Base-by-base conservation (phyloP, 2,797 vertebrate genomes). In the Melanogrammus aeglefinus region DNA sequence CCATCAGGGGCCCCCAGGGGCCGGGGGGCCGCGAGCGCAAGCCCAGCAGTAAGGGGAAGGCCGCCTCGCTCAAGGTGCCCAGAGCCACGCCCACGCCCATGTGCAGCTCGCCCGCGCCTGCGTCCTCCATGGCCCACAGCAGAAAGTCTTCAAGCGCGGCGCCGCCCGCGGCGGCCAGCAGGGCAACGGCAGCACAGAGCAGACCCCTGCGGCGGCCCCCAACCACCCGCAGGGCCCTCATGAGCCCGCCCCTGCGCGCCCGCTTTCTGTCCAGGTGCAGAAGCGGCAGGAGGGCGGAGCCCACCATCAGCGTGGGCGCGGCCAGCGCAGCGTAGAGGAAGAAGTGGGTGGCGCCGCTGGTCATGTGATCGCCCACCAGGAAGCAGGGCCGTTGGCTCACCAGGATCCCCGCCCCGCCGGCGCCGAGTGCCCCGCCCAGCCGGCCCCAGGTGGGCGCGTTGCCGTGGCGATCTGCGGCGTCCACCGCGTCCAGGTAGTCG, bases 51-150 rank as follows among this genome's bases (percentile, higher is more conserved):
- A 92, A 8, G 76, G 90, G 63, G 24, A 96, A 94, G 31, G 87
- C 4, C 1, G 93, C 82, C 79, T 96, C 96, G 0, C 93, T 94
- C 27, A 97, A 80, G 18, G 94, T 87, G n/a, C 90, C 91, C 0
- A 94, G 7, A 0, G 94, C 86, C 0, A 96, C 88, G 0, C 91
- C 87, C 63, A 94, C 70, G 0, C 95, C 97, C 96, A 97, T 95
- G 85, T 94, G 95, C 63, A 96, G 89, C 88, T 97, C 95, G 0
- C 80, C 78, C 82, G 96, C 91, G 57, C 94, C 93, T 0, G 80
- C 88, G 77, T 97, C 96, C 88, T 96, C 86, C 96, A 97, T 96
- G 90, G 96, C 93, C 97, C 97, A 98, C 78, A 96, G 92, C 0
- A 98, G 93, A 77, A 97, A 98, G 91, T 96, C 94, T 7, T 95